Base-by-base conservation (phyloP, 2,888 invertebrate species). In the Sturmia bella region DNA sequence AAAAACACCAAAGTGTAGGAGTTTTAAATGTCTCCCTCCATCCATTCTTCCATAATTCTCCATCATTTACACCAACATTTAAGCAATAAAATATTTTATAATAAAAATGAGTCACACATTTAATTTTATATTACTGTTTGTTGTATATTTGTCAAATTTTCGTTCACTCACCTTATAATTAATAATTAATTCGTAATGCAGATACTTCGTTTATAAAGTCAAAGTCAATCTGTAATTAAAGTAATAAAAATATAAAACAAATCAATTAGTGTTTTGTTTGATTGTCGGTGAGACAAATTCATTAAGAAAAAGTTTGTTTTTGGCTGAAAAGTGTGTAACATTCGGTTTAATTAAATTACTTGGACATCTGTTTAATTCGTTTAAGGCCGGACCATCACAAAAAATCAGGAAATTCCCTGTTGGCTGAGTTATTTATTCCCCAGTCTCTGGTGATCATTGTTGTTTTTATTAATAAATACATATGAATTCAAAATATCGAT, bases 101-200 rank as follows among this genome's bases (percentile, higher is more conserved):
- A 70, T 19, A 19, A 39, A 52, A 41, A 43, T 45, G 3, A 75
- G 57, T 66, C 66, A 75, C 37, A 15, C 13, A 21, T 54, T 12
- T 50, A 48, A 37, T 50, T 50, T 43, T 56, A 15, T 15, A 5
- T 1, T 43, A n/a, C n/a, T n/a, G n/a, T n/a, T n/a, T n/a, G n/a
- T n/a, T n/a, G n/a, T n/a, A n/a, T n/a, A n/a, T n/a, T 61, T 56
- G 13, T 27, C 63, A 69, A 17, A 24, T 39, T 17, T 50, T 41
- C 0, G 32, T 15, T 59, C 57, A 73, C 81, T 81, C 50, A 81
- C 81, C 81, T 73, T 81, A 81, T 73, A 69, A 81, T 73, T 69
- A 81, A 81, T 73, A 73, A 77, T 81, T 73, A 68, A 63, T 59
- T 75, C 54, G 50, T 66, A 3, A 56, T 41, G 45, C 45, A 43